Evolutionary conservation across 2,113 vertebrate species (phyloP), one percentile per base, ranked within the genome.

Genomic region (Phoxinus phoxinus): DNA sequence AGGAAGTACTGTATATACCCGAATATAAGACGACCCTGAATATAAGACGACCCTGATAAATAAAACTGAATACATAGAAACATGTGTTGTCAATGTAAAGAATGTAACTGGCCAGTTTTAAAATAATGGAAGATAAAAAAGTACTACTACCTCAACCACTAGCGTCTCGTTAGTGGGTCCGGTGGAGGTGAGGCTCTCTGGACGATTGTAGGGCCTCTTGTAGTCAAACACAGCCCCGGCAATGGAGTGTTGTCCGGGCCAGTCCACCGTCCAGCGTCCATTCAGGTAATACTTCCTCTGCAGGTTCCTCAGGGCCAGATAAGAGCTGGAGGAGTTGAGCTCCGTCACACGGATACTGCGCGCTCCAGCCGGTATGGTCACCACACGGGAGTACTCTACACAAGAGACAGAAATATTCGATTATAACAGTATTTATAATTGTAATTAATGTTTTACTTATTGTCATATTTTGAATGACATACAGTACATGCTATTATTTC

Each of bases 81-180:
- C 19, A 67, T 35, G 2, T 30, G 27, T 23, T 67, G 3, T 9
- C 8, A 19, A 15, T 67, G 17, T 32, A 32, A 67, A 67, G 7
- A 67, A 32, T 67, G 30, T 67, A 67, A 19, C 1, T 67, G 65
- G 15, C 3, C 17, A 35, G 15, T 67, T 21, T 35, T 4, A 9
- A 3, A 71, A 37, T 71, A 37, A 71, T 69, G 17, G n/a, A 46
- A 71, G 27, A 73, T 51, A 23, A 32, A 59, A 35, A 41, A 30
- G 59, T 15, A 23, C 46, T 35, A 81, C 80, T 93, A 97, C 97
- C 94, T 98, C 96, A 73, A 97, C 91, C 2, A 96, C 82, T 53
- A 98, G 90, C 0, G 96, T 96, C 86, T 97, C 96, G 61, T 97
- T 98, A 80, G 94, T 98, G 7, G 96, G 96, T 5, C 97, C 97